Conservation (phyloP, 2,113 vertebrate species). For the Nymphicus hollandicus region DNA sequence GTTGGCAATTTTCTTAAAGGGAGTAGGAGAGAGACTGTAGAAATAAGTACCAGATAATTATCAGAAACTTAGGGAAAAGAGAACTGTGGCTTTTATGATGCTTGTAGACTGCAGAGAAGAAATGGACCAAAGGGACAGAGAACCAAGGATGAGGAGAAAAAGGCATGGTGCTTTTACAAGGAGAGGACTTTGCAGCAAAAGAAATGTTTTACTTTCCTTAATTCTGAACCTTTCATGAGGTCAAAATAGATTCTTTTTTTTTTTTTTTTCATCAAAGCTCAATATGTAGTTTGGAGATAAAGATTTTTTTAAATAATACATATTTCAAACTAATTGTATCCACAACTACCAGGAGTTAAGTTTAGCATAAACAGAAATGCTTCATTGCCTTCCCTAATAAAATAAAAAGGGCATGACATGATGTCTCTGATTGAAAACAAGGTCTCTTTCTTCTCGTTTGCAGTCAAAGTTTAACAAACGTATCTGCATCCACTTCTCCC, state of each 20-base stretch:
- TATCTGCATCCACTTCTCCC: not conserved
- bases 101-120: not conserved
- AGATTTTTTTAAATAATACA: not conserved
- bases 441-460: not conserved
- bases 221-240: not conserved
- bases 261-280: not conserved
- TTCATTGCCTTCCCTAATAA: not conserved
- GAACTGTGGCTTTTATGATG: not conserved
- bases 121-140: not conserved
- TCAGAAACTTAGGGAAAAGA: not conserved
- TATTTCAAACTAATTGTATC: not conserved
- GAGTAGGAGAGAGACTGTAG: not conserved
- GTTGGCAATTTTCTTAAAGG: not conserved
- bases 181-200: not conserved
- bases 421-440: not conserved
- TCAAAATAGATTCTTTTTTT: not conserved
- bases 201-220: not conserved
- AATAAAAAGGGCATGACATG: not conserved
- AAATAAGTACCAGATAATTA: not conserved
- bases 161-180: not conserved
- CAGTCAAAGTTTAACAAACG: not conserved
- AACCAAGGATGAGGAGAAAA: not conserved
- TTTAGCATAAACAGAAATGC: not conserved
- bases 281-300: not conserved
- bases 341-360: not conserved